A percentile compares a stretch with the other conserved stretches of the same genome.
Evolutionary conservation across 2,113 vertebrate genomes (phyloP).

Genomic region (Daubentonia madagascariensis): DNA sequence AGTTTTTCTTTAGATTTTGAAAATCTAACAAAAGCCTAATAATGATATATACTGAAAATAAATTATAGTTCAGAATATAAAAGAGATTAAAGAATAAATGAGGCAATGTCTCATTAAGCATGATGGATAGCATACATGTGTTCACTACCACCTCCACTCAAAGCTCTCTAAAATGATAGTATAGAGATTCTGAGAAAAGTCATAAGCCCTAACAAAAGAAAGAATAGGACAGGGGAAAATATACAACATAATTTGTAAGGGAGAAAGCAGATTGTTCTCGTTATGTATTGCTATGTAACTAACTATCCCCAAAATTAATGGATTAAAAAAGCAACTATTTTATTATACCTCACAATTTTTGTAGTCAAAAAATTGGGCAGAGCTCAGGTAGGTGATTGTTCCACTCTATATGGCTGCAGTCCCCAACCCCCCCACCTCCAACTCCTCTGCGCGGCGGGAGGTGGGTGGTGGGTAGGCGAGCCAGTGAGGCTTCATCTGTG

Average conservation of each 20-base stretch:
- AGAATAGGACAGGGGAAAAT: not conserved
- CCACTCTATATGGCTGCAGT: not conserved
- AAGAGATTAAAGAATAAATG: slow-evolving; percentile 20
- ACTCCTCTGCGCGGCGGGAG: no score
- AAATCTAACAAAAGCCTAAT: slow-evolving; percentile 48
- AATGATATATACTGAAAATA: slow-evolving; percentile 26
- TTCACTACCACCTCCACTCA: not conserved
- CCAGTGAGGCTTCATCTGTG: no score
- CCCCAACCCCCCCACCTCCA: no score
- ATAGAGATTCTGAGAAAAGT: not conserved
- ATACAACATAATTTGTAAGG: not conserved
- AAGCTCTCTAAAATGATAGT: not conserved
- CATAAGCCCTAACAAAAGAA: not conserved
- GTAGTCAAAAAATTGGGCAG: not conserved
- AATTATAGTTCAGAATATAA: slow-evolving; percentile 13
- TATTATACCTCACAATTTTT: not conserved
- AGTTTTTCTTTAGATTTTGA: slow-evolving; percentile 6
- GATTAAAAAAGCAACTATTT: not conserved
- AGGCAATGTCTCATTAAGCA: not conserved
- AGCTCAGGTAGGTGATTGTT: not conserved
- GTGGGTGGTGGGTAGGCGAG: no score
- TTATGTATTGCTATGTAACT: not conserved
- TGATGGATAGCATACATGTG: not conserved
- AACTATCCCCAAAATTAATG: not conserved
- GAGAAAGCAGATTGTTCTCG: not conserved